Evolutionary conservation across 2,888 invertebrate species (phyloP), one percentile per base, ranked within the genome.

Genomic region (Cryptosula pallasiana): DNA sequence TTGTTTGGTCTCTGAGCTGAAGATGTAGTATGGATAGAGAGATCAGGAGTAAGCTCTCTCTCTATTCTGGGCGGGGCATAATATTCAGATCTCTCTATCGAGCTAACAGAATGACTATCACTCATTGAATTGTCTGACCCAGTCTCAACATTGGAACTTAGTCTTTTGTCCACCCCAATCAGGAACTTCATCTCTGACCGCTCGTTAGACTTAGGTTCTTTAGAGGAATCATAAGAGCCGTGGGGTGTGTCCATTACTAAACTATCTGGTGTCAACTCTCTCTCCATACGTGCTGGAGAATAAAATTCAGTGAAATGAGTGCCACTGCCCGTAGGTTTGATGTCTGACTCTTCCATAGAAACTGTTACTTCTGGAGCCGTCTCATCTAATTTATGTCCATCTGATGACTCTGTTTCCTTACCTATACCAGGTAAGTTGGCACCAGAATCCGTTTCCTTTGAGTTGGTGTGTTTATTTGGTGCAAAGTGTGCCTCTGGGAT

Each of bases 61-160:
- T 63, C 63, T 63, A 63, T 16, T n/a, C 32, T 63, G 27, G 63
- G 63, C 3, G 63, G 63, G 13, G 63, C 25, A 32, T 29, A 63
- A n/a, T 63, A 63, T 32, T 63, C 63, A 9, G 32, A 20, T 27
- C 32, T 63, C 32, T 63, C 63, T 13, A 63, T 9, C 9, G 45
- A 45, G 20, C 45, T 20, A 45, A 45, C 20, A 45, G 45, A 45
- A 5, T 45, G 45, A 5, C 9, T 45, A 20, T 63, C 63, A 5
- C 9, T 27, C 29, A 63, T 16, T 34, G 27, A 9, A 32, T 63
- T 63, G 2, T 29, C 32, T 45, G 45, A 45, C 5, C 45, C 45
- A 5, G 45, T 13, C 45, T 45, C 45, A 5, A 20, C 9, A 45
- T 20, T 45, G 20, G 45, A 25, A 63, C 32, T 32, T 2, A 63